These are phyloP conservation scores for Chrysoperla carnea DNA, from an alignment of 1,140 invertebrate genomes.

Conservation along the genomic window DNA sequence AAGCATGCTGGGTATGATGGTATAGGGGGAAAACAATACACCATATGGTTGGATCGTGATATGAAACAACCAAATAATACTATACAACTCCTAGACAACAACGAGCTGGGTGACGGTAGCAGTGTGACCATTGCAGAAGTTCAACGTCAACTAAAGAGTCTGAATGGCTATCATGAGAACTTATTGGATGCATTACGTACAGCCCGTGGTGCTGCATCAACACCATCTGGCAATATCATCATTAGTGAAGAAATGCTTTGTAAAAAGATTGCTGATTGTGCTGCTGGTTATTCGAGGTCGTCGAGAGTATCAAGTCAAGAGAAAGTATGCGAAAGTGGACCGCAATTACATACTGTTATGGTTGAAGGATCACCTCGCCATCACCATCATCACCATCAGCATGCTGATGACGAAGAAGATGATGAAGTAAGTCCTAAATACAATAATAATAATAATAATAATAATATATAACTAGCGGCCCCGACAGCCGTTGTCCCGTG, in stretches of 20 bases:
- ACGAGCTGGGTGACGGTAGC: constrained; percentile 24
- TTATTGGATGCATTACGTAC: constrained; percentile 72
- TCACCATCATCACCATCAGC: constrained; percentile 16
- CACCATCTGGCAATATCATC: constrained; percentile 34
- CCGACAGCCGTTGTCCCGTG: no score
- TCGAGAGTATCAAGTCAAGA: constrained; percentile 40
- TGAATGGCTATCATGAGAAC: constrained; percentile 86
- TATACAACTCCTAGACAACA: constrained; percentile 23
- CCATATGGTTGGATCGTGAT: constrained; percentile 36
- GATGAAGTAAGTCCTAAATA: constrained; percentile 38
- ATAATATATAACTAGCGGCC: no score
- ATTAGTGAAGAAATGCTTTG: constrained; percentile 40
- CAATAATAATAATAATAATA: no score
- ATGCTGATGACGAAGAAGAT: constrained; percentile 40
- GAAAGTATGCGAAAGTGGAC: constrained; percentile 39
- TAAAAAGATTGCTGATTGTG: constrained; percentile 48
- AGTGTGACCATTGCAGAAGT: constrained; percentile 49
- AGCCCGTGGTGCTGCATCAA: constrained; percentile 41
- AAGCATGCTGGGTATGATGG: constrained; percentile 60
- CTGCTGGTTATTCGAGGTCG: constrained; percentile 29
- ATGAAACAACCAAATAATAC: constrained; percentile 48
- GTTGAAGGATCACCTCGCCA: constrained; percentile 12
- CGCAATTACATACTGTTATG: constrained; percentile 23
- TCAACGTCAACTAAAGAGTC: constrained; percentile 62
- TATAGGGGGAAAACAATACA: constrained; percentile 32